Base-by-base conservation (phyloP, 2,888 invertebrate genomes). In the Brachyopa scutellaris region DNA sequence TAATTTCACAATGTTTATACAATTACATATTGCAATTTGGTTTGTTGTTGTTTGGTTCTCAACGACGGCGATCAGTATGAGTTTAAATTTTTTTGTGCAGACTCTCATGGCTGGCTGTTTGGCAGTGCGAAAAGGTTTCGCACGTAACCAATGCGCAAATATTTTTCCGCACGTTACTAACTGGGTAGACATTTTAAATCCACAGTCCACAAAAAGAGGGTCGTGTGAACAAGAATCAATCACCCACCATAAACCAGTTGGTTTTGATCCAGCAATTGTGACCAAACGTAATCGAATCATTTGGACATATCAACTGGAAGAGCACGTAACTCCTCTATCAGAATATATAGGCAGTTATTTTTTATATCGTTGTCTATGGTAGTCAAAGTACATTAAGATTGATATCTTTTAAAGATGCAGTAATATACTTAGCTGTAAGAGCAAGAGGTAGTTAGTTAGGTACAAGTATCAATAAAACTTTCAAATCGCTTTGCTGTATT, bases 161-260 rank as follows among this genome's bases (percentile, higher is more conserved):
- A 40, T 26, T 38, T 67, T 74, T 74, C 5, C 61, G 38, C 67
- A 74, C 61, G 61, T 40, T 15, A 42, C 13, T 38, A 51, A 40
- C 15, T 0, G 1, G 42, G 26, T 8, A 7, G 36, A 40, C 33
- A 45, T 66, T 67, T 61, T 47, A 9, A 69, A 80, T 80, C 74
- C 74, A 79, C 79, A 74, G 73, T 79, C 78, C 73, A 79, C 79
- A 79, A 73, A 67, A 26, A 9, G 45, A 21, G 79, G 17, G 57
- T 23, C 79, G 79, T 80, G 79, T 36, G 73, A 62, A 79, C 11
- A 55, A 21, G 13, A 31, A 53, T 42, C 42, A 23, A 53, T 36
- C 33, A 45, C 11, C 31, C 42, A 15, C 31, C 45, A 78, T 78
- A 66, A 73, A 79, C 23, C 7, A 26, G 23, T 47, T n/a, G 23